A percentile compares a stretch with the other conserved stretches of the same genome.
These are phyloP conservation scores for Stomatorhinus walkeri DNA, from an alignment of 2,797 vertebrate genomes.

Conservation along the genomic window DNA sequence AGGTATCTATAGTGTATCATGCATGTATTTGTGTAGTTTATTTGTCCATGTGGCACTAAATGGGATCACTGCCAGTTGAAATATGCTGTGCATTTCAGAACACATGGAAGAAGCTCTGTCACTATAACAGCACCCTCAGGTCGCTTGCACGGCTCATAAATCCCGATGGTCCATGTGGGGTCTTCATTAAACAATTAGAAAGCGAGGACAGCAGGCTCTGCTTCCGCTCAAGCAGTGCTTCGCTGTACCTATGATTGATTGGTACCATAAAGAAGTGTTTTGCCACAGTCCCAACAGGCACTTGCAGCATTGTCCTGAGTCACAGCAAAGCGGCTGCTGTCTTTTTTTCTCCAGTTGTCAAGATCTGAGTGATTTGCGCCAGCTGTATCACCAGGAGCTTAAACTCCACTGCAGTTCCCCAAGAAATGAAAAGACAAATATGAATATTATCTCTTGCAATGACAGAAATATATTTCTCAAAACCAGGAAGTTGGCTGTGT, in stretches of 20 bases:
- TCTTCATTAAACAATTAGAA: constrained; percentile 44
- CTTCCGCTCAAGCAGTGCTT: constrained; percentile 61
- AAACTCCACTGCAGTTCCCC: constrained; percentile 47
- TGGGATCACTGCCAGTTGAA: constrained; percentile 44
- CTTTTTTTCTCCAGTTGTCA: constrained; percentile 30
- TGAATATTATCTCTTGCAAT: constrained; percentile 45
- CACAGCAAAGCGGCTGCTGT: neutral
- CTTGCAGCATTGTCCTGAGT: constrained; percentile 11
- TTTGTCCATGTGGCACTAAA: constrained; percentile 44
- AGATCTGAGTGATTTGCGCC: constrained; percentile 41
- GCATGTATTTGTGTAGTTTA: too few relatives aligned
- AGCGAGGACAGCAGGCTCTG: constrained; percentile 56
- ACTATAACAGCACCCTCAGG: constrained; percentile 59
- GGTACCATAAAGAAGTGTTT: constrained; percentile 50
- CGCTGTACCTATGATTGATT: constrained; percentile 56
- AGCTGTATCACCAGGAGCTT: constrained; percentile 50
- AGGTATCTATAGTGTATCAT: neutral
- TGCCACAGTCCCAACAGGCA: constrained; percentile 62
- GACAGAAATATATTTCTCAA: constrained; percentile 54
- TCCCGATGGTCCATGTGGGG: constrained; percentile 49
- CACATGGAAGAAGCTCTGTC: constrained; percentile 46
- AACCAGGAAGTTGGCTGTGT: constrained; percentile 47
- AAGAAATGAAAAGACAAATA: constrained; percentile 45
- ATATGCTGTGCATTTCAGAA: constrained; percentile 53
- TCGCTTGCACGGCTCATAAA: constrained; percentile 56